phyloP scores from a whole-genome alignment of 1,140 invertebrate genomes.

The Macrosteles quadrilineatus region DNA sequence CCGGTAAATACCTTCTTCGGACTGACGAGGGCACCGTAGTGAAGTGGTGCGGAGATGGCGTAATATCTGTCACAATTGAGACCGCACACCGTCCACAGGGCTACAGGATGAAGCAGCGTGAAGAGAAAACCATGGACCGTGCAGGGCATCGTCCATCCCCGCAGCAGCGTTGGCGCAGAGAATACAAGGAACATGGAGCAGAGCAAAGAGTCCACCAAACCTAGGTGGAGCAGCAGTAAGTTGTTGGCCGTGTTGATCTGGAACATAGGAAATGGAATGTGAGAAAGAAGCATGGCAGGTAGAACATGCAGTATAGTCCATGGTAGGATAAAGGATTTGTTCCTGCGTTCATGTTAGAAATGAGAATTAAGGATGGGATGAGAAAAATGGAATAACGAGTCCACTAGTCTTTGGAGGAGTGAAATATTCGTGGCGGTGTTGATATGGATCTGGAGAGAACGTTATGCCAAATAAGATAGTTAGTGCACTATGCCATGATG shows the following conservation, averaged over 20 bases:
- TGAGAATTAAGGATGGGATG: too few species aligned
- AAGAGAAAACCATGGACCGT: conserved; percentile 64
- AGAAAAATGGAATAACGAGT: too few species aligned
- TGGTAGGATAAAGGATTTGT: too few species aligned
- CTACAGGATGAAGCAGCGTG: conserved; percentile 69
- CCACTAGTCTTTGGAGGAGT: too few species aligned
- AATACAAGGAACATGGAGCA: conserved; percentile 62
- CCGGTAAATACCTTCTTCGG: conserved; percentile 57
- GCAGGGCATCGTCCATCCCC: conserved; percentile 57
- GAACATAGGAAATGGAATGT: too few species aligned
- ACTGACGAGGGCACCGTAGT: conserved; percentile 71
- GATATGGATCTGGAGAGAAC: too few species aligned
- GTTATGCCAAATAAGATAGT: too few species aligned
- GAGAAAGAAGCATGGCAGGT: too few species aligned
- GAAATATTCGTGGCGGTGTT: too few species aligned
- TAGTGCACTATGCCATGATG: too few species aligned
- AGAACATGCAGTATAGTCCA: too few species aligned
- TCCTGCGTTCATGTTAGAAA: too few species aligned
- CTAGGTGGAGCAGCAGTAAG: conserved; percentile 69
- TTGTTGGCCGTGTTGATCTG: conserved; percentile 66
- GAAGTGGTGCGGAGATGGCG: conserved; percentile 73
- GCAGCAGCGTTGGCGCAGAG: conserved; percentile 51
- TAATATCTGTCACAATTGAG: conserved; percentile 77
- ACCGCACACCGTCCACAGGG: conserved; percentile 77
- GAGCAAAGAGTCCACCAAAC: conserved; percentile 65